Base-by-base conservation (phyloP, 1,140 invertebrate genomes). In the Phenacoccus solenopsis region DNA sequence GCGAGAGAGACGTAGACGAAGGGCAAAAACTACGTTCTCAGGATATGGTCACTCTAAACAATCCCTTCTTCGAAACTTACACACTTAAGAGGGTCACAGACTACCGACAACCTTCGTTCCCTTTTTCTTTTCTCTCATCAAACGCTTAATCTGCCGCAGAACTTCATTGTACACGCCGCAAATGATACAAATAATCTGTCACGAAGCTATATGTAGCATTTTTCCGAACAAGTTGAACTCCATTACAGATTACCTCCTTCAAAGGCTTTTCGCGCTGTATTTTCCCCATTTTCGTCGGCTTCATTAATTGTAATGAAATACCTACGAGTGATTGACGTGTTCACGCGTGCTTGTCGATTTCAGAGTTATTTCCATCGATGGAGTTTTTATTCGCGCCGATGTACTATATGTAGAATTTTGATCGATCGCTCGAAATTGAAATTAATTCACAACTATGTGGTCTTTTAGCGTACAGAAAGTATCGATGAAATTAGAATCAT, bases 101-200 rank as follows among this genome's bases (percentile, higher is more conserved):
- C 38, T 4, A 49, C 38, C 38, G 38, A n/a, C 38, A 49, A 49
- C 38, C 38, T 49, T 49, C 38, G 38, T 49, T 49, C 38, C 20
- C 20, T 16, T 49, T 49, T n/a, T 32, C 30, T 32, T 32, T 32
- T 7, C 16, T 49, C 38, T 49, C 38, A 49, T 49, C 38, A 49
- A 49, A 49, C 38, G 38, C 38, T 49, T 49, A 49, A 49, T 49
- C 38, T 49, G 38, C 38, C 5, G 38, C 38, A 49, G 38, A 49
- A 49, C 38, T 49, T 49, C 38, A 49, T 49, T 49, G 12, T 49
- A 49, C 20, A 10, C 38, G 38, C 16, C 38, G 38, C 38, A 49
- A 49, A 49, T 49, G 38, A 49, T 49, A 49, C 38, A 49, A 49
- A 49, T 49, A 49, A 49, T 49, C 38, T 49, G 38, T 49, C 38